Base-by-base conservation (phyloP, 2,888 invertebrate genomes). In the Hirudinaria manillensis region DNA sequence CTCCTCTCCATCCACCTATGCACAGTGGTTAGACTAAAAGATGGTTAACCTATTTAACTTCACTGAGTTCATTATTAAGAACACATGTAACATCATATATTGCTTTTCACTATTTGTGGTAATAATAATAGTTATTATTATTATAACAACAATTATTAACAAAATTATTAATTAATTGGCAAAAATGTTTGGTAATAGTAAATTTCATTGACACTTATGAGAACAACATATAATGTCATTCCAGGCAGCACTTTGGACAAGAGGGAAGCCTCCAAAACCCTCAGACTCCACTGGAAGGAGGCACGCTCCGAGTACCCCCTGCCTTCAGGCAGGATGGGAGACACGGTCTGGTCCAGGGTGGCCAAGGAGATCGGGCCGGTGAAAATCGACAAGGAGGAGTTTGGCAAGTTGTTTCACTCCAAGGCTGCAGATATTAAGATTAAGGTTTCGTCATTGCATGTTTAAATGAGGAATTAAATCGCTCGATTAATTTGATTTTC, bases 201-300 rank as follows among this genome's bases (percentile, higher is more conserved):
- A 10, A 45, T 45, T 45, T 45, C 10, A 10, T 10, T 45, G n/a
- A n/a, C n/a, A 10, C 45, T 45, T 45, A 45, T 45, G 13, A 45
- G 13, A 16, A 4, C 13, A 16, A 45, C 45, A 45, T 16, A 45
- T 10, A 16, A 1, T 16, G 10, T 45, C 16, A 45, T 45, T 7
- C 45, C 45, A 29, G 55, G 21, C 21, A 55, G 32, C 7, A 32
- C 36, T 0, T 21, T 45, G 1, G 38, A 34, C 34, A 66, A 72
- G 27, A 51, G 32, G 29, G 34, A 21, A 32, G 66, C 38, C 4
- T n/a, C 55, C 87, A 84, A 97, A 85, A 98, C 98, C 32, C 92
- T 99, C 21, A 96, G 96, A 86, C 87, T 99, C 73, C 99, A 99
- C 86, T 99, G 99, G 99, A 93, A 93, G 83, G 95, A 98, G 86